These are phyloP conservation scores for Rhyacophila evoluta DNA, from an alignment of 2,888 invertebrate species.

Conservation along the genomic window DNA sequence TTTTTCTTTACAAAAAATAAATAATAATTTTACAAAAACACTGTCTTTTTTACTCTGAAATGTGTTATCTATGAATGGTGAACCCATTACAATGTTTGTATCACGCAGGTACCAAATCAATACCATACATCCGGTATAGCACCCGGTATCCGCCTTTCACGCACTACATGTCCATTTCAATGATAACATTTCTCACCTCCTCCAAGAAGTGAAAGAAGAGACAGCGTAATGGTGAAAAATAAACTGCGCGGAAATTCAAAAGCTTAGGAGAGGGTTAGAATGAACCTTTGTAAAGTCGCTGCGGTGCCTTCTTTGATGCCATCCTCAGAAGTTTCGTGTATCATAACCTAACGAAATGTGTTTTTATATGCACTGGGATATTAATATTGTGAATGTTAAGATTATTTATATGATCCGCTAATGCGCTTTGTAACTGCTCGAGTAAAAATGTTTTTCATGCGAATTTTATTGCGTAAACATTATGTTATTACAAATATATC, in stretches of 20 bases:
- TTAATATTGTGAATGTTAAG: not conserved
- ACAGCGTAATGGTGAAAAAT: slow-evolving; percentile 26
- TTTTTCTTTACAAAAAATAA: no score
- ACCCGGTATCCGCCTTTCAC: not conserved
- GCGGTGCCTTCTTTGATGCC: not conserved
- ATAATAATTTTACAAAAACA: no score
- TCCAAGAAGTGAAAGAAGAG: no score
- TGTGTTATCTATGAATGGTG: not conserved
- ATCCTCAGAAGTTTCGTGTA: no score
- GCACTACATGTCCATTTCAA: no score
- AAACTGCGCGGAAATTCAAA: slow-evolving; percentile 46
- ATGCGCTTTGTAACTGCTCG: no score
- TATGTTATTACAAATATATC: no score
- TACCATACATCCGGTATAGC: not conserved
- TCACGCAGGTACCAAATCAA: not conserved
- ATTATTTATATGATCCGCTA: no score
- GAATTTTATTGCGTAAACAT: no score
- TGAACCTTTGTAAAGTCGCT: slow-evolving; percentile 29
- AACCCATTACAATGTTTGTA: not conserved
- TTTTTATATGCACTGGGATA: not conserved
- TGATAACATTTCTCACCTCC: no score
- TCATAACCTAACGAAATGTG: not conserved
- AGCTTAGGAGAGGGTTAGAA: slow-evolving; percentile 1
- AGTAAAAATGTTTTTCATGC: no score
- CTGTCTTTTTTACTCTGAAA: no score